phyloP scores from a whole-genome alignment of 2,888 invertebrate species.

The Drosophila neonasuta region DNA sequence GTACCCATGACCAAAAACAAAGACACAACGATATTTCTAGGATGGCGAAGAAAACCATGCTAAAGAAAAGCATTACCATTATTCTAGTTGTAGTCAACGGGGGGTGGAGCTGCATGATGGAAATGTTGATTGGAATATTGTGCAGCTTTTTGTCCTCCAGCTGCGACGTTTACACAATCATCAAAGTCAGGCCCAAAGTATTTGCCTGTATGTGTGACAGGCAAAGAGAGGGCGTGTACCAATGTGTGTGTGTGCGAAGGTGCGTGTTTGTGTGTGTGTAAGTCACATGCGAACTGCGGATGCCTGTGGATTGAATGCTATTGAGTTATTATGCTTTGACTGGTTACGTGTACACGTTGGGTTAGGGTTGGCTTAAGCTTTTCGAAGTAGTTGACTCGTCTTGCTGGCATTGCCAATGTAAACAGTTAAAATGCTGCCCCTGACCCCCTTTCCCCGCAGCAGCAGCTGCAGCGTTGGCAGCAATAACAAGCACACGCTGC shows the following conservation, averaged over 20 bases:
- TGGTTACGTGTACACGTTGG: slow-evolving; percentile 48
- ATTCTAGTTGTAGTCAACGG: not conserved
- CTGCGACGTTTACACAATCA: slow-evolving; percentile 66
- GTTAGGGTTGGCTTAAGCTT: not conserved
- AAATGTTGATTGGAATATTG: not conserved
- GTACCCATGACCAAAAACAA: not conserved
- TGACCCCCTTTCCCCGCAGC: not conserved
- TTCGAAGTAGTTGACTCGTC: not conserved
- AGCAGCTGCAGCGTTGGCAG: too few relatives aligned
- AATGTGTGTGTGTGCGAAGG: not conserved
- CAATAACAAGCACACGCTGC: slow-evolving; percentile 17
- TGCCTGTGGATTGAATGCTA: slow-evolving; percentile 44
- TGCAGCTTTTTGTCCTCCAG: slow-evolving; percentile 26
- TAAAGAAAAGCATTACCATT: not conserved
- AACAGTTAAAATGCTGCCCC: not conserved
- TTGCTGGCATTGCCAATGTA: slow-evolving; percentile 18
- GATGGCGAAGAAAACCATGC: not conserved
- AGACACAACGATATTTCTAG: not conserved
- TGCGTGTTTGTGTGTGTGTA: slow-evolving; percentile 23
- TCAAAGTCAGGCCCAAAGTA: slow-evolving; percentile 1
- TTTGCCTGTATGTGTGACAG: not conserved
- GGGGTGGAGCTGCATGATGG: not conserved
- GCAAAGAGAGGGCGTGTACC: not conserved
- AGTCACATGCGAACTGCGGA: slow-evolving; percentile 67
- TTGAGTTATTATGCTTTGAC: slow-evolving; percentile 42